These are phyloP conservation scores for Mormyrus proboscirostris DNA, from an alignment of 2,797 vertebrate genomes.

Conservation along the genomic window DNA sequence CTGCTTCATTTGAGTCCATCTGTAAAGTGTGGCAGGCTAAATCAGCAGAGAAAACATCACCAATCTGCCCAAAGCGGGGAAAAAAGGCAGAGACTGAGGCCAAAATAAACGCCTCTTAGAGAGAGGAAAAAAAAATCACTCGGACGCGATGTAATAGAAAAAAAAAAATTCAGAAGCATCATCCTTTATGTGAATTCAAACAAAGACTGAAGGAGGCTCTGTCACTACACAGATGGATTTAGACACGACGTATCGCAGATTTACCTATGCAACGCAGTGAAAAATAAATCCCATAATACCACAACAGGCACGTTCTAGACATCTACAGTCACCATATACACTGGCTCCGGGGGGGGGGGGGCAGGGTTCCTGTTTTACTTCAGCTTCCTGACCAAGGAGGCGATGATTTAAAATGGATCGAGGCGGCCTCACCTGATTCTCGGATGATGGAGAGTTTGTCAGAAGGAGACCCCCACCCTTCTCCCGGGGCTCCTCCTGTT, in stretches of 20 bases:
- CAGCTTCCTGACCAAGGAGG: background rate
- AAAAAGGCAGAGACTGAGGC: background rate
- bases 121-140: background rate
- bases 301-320: conserved; percentile 21
- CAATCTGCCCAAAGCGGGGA: background rate
- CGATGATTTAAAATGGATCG: background rate
- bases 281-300: background rate
- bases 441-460: background rate
- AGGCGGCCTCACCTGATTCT: background rate
- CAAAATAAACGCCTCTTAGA: conserved; percentile 7
- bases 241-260: background rate
- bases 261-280: background rate
- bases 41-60: conserved; percentile 1
- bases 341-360: background rate
- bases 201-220: background rate
- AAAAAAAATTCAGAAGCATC: background rate
- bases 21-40: conserved; percentile 42
- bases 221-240: background rate
- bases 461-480: background rate
- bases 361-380: background rate
- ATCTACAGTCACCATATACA: background rate
- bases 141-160: background rate
- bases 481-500: background rate
- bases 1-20: conserved; percentile 78
- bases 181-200: background rate